Conservation (phyloP, 2,888 invertebrate species). For the Thumatha senex region DNA sequence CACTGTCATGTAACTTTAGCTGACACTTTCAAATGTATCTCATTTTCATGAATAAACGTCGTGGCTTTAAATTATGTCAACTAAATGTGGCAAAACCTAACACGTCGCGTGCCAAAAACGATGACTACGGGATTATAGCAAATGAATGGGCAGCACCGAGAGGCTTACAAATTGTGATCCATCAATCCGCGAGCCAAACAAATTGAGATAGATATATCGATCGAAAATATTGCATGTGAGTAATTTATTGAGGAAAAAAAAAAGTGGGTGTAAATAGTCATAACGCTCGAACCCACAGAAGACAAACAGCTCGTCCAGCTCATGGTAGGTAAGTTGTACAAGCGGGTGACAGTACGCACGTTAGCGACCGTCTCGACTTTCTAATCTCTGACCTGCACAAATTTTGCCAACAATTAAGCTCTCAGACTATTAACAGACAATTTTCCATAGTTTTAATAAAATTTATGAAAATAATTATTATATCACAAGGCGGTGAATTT, state of each 20-base stretch:
- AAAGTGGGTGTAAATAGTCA: too few species aligned
- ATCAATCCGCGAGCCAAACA: slow-evolving; percentile 10
- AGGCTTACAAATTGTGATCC: slow-evolving; percentile 10
- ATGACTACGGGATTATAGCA: slow-evolving; percentile 12
- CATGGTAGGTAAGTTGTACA: too few species aligned
- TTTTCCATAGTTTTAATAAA: too few species aligned
- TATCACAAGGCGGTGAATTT: too few species aligned
- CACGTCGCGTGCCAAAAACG: slow-evolving; percentile 5
- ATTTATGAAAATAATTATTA: too few species aligned
- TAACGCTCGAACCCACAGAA: too few species aligned
- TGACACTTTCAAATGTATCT: not conserved
- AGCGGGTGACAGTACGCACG: too few species aligned
- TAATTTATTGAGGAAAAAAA: not conserved
- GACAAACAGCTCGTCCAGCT: not conserved
- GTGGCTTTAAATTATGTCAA: not conserved
- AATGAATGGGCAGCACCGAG: slow-evolving; percentile 9
- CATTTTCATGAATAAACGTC: not conserved
- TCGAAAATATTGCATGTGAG: not conserved
- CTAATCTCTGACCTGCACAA: too few species aligned
- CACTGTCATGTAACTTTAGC: not conserved
- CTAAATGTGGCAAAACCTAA: slow-evolving; percentile 2
- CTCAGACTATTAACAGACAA: too few species aligned
- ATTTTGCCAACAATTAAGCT: too few species aligned
- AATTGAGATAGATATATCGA: slow-evolving; percentile 4
- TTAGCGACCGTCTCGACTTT: too few species aligned